These are phyloP conservation scores for Chaetoderma sp. DNA, from an alignment of 2,888 invertebrate species.

Conservation along the genomic window DNA sequence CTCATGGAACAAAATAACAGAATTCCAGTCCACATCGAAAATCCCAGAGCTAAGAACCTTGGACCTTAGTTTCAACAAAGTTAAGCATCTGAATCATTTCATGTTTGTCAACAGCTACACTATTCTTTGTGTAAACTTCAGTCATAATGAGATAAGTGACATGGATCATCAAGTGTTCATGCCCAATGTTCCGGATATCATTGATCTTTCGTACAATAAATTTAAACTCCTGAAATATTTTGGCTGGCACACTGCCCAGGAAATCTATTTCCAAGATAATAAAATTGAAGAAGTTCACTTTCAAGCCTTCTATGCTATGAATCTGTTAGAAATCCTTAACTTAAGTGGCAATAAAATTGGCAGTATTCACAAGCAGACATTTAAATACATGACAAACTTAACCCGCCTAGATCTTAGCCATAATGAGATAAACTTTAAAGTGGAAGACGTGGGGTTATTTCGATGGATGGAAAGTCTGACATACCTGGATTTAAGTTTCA, in stretches of 20 bases:
- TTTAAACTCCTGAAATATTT: slow-evolving; percentile 44
- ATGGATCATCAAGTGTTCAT: slow-evolving; percentile 52
- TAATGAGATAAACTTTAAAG: slow-evolving; percentile 37
- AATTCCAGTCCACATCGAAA: background rate
- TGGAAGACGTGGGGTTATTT: slow-evolving; percentile 31
- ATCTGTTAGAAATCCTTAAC: slow-evolving; percentile 44
- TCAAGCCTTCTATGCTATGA: slow-evolving; percentile 51
- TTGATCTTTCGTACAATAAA: slow-evolving; percentile 58
- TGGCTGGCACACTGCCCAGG: slow-evolving; percentile 50
- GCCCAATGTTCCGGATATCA: slow-evolving; percentile 44
- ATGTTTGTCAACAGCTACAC: slow-evolving; percentile 47
- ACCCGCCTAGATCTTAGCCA: slow-evolving; percentile 39
- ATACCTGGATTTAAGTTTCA: slow-evolving; percentile 48
- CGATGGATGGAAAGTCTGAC: slow-evolving; percentile 37
- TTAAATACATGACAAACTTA: slow-evolving; percentile 46
- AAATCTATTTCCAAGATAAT: slow-evolving; percentile 51
- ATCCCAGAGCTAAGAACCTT: slow-evolving; percentile 20
- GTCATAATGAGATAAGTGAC: slow-evolving; percentile 49
- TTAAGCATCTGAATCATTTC: slow-evolving; percentile 43
- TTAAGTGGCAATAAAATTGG: slow-evolving; percentile 46
- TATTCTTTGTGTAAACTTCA: slow-evolving; percentile 51
- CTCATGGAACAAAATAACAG: too few species aligned
- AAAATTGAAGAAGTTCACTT: slow-evolving; percentile 41
- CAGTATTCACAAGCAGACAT: slow-evolving; percentile 39
- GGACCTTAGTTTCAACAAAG: slow-evolving; percentile 43